Base-by-base conservation (phyloP, 2,797 vertebrate species). In the Morus bassanus region DNA sequence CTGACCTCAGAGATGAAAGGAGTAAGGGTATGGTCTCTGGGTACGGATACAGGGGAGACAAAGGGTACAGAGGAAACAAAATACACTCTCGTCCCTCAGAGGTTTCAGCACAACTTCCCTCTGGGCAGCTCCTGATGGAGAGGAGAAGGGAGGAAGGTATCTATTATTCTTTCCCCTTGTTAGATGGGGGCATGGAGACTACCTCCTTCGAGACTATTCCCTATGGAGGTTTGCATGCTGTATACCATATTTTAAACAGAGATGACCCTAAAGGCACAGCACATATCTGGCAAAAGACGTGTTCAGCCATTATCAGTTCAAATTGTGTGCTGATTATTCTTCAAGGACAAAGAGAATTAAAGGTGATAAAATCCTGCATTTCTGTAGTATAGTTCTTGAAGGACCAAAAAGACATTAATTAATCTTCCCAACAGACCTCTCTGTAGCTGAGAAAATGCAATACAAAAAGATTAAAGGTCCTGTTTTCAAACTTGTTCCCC, bases 391-490 rank as follows among this genome's bases (percentile, higher is more conserved):
- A 45, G 33, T 77, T 88, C 70, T 64, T 77, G 72, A 74, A 91
- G 41, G 45, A 73, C 37, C 43, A 84, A 80, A 83, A 89, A 70
- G 11, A 6, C 37, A 63, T 76, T 78, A 82, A 87, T 92, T 91
- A 92, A 77, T 13, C 37, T 76, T 96, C 37, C 15, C 70, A 91
- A 45, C 4, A 68, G 48, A 87, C 22, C 31, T 68, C 68, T 67
- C 59, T 64, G 9, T 33, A 84, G 53, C 39, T 67, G 45, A 91
- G 61, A 93, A 95, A 94, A 79, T 69, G 30, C n/a, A 73, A 27
- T 45, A 89, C 48, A 84, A 89, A 91, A 68, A 91, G 18, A 79
- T 75, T 81, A 94, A 85, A 53, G 16, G 16, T n/a, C 23, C 14
- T 70, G 11, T 68, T 95, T 87, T 87, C 74, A 80, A 89, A 67